phyloP scores from a whole-genome alignment of 2,888 invertebrate species.

The Melinaea marsaeus region DNA sequence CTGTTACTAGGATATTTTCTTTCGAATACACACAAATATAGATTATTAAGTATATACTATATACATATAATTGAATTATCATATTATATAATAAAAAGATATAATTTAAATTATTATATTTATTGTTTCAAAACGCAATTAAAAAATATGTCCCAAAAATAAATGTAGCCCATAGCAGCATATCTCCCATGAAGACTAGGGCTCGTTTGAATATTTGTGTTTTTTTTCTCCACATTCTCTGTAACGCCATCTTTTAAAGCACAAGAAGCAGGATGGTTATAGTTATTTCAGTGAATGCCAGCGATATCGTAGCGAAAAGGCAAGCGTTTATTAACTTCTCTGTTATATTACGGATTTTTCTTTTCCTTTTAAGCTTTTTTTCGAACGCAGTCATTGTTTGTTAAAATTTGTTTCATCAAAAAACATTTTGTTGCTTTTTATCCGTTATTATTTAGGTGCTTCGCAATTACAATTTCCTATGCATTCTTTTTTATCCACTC shows the following conservation, averaged over 20 bases:
- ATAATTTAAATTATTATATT: background rate
- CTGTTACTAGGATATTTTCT: too few species aligned
- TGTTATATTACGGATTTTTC: slow-evolving; percentile 43
- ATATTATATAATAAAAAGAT: background rate
- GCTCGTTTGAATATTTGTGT: slow-evolving; percentile 39
- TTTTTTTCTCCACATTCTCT: slow-evolving; percentile 44
- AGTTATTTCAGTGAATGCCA: slow-evolving; percentile 57
- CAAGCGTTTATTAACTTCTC: slow-evolving; percentile 51
- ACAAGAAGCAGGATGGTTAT: slow-evolving; percentile 50
- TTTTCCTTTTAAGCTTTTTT: slow-evolving; percentile 44
- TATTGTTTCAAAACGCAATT: slow-evolving; percentile 34
- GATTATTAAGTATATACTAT: too few species aligned
- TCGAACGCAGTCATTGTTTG: slow-evolving; percentile 43
- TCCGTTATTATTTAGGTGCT: slow-evolving; percentile 20
- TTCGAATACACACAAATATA: too few species aligned
- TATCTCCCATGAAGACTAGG: slow-evolving; percentile 14
- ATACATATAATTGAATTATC: background rate
- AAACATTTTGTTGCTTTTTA: background rate
- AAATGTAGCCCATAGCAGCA: slow-evolving; percentile 46
- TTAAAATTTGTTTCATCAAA: background rate
- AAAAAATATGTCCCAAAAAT: slow-evolving; percentile 50
- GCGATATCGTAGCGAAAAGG: slow-evolving; percentile 51
- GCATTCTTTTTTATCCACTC: slow-evolving; percentile 42
- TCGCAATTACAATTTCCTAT: slow-evolving; percentile 46
- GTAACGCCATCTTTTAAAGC: slow-evolving; percentile 35